Evolutionary conservation across 64 coral and sea anemone genomes (phyloP).

Genomic region (Catalaphyllia jardinei): DNA sequence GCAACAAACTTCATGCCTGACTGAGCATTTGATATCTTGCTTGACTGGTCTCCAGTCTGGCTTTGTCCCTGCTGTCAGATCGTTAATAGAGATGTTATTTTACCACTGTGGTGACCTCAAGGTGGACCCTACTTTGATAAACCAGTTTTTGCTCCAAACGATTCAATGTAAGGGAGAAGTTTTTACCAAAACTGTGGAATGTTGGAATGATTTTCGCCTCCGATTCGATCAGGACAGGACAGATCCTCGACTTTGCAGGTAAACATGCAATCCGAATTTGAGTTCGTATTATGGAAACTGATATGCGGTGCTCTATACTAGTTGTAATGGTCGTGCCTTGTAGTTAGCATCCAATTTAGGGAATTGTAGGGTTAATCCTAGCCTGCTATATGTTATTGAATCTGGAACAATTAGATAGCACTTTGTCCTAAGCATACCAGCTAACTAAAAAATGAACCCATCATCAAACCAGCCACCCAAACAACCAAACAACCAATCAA

Average conservation of each 20-base stretch:
- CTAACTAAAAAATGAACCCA: too few relatives aligned
- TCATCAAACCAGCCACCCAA: too few relatives aligned
- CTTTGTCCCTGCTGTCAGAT: not conserved
- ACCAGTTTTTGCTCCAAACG: not conserved
- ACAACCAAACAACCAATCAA: too few relatives aligned
- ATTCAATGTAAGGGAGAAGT: not conserved
- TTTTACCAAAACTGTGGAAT: not conserved
- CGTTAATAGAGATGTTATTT: not conserved
- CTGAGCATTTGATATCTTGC: not conserved
- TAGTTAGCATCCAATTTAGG: too few relatives aligned
- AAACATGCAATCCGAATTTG: not conserved
- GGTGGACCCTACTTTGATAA: not conserved
- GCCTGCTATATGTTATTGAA: too few relatives aligned
- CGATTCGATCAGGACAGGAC: not conserved
- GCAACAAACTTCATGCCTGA: slow-evolving; percentile 8
- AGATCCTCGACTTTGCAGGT: slow-evolving; percentile 14
- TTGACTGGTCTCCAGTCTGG: not conserved
- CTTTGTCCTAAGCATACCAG: too few relatives aligned
- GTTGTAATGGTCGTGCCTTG: too few relatives aligned
- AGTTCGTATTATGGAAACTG: not conserved
- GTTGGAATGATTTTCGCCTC: slow-evolving; percentile 6
- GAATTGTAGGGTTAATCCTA: too few relatives aligned
- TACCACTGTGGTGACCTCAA: slow-evolving; percentile 22
- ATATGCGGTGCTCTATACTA: not conserved
- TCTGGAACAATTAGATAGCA: too few relatives aligned